Base-by-base conservation (phyloP, 2,888 invertebrate genomes). In the Candidula unifasciata region DNA sequence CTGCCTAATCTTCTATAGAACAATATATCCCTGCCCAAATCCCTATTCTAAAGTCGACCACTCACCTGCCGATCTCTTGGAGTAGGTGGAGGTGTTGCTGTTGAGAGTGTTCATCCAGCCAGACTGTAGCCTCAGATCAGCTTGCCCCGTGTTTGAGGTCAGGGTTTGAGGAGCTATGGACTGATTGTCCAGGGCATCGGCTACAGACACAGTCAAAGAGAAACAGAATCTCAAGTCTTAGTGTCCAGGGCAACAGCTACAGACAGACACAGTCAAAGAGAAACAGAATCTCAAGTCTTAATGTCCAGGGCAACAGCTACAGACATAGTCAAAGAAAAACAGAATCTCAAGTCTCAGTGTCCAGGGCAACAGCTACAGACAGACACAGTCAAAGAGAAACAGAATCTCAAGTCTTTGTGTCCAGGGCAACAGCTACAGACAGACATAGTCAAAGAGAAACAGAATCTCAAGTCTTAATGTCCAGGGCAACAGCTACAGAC, bases 61-160 rank as follows among this genome's bases (percentile, higher is more conserved):
- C 54, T 87, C 85, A 90, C 92, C 89, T 27, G 96, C 96, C 35
- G 94, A 94, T 76, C 93, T 88, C 86, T 93, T 93, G 85, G 92
- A 90, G 85, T 92, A 90, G 95, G 92, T 97, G 95, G 91, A 96
- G 27, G 90, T 96, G 96, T 96, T 95, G 90, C 96, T 94, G 33
- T 96, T 96, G 74, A 96, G 95, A n/a, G 98, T 98, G 92, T 97
- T 98, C 88, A 98, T 98, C 98, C 98, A 98, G 21, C 86, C 86
- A 24, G 82, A 74, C 71, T 83, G 83, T 10, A 83, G 35, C 16
- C 73, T 16, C 13, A 83, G 73, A 64, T 83, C 84, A 54, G 79
- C 37, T 24, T 84, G 80, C 1, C 80, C 84, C 52, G 24, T 60
- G 13, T 33, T 33, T 1, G 83, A 33, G 10, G 54, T 35, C 69